Evolutionary conservation across 2,113 vertebrate species (phyloP).

Genomic region (Fulmarus glacialis): DNA sequence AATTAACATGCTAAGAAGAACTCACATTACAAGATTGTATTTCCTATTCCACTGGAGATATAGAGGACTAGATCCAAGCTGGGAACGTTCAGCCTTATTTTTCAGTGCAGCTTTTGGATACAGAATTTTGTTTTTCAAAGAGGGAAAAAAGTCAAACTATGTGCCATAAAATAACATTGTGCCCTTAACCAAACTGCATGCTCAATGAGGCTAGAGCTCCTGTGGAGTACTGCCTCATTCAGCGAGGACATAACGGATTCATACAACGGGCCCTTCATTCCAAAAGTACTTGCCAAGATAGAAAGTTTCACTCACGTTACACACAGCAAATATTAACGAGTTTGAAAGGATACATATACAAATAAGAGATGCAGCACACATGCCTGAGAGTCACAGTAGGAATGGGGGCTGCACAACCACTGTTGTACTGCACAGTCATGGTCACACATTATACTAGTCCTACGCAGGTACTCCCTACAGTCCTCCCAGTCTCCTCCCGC

Average conservation of each 20-base stretch:
- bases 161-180: not conserved
- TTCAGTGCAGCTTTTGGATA: not conserved
- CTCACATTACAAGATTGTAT: not conserved
- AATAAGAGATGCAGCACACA: not conserved
- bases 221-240: not conserved
- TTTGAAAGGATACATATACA: not conserved
- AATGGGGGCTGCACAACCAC: not conserved
- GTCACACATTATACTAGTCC: accelerated
- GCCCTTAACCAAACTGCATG: not conserved
- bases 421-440: not conserved
- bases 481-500: not conserved
- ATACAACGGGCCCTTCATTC: not conserved
- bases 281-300: not conserved
- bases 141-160: not conserved
- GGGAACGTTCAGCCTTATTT: not conserved
- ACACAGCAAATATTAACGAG: not conserved
- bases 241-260: accelerated
- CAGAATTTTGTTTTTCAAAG: not conserved
- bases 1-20: not conserved
- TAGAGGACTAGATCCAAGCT: not conserved
- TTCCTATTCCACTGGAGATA: not conserved
- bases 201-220: not conserved
- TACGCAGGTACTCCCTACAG: too few relatives aligned
- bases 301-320: not conserved
- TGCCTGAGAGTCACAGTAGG: not conserved